phyloP scores from a whole-genome alignment of 1,140 invertebrate species.

The Drosophila arawakana region DNA sequence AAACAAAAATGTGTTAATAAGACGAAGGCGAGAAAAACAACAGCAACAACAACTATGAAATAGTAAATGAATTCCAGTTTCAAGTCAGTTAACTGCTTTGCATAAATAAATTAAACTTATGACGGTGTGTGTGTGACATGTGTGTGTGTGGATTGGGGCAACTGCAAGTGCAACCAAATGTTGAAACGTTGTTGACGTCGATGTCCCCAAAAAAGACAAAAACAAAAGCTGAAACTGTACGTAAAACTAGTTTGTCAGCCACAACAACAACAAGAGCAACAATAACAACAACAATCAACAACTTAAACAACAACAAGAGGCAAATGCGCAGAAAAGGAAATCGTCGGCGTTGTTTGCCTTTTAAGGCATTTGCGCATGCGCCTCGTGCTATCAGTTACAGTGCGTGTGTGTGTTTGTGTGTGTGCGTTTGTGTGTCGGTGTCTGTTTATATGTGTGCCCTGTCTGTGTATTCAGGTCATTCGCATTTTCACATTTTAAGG shows the following conservation, averaged over 20 bases:
- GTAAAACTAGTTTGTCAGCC: slow-evolving; percentile 74
- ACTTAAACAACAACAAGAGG: slow-evolving; percentile 34
- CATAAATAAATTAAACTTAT: slow-evolving; percentile 62
- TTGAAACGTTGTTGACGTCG: slow-evolving; percentile 28
- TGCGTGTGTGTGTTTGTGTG: slow-evolving; percentile 26
- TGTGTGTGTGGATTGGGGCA: slow-evolving; percentile 51
- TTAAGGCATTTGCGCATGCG: slow-evolving; percentile 71
- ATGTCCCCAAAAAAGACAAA: slow-evolving; percentile 57
- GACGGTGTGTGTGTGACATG: slow-evolving; percentile 2
- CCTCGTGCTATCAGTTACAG: slow-evolving; percentile 68
- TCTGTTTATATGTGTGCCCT: slow-evolving; percentile 49
- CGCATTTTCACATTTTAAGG: slow-evolving; percentile 83
- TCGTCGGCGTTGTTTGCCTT: slow-evolving; percentile 67
- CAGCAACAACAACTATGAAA: slow-evolving; percentile 8
- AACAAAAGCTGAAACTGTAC: slow-evolving; percentile 41
- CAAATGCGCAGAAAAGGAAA: slow-evolving; percentile 76
- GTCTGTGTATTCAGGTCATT: slow-evolving; percentile 76
- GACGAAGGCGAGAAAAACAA: slow-evolving; percentile 21
- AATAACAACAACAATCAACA: slow-evolving; percentile 16
- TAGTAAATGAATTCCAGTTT: slow-evolving; percentile 44
- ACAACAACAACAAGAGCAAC: slow-evolving; percentile 25
- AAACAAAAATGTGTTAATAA: slow-evolving; percentile 73
- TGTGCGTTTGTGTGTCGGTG: slow-evolving; percentile 27
- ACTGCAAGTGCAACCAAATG: slow-evolving; percentile 64
- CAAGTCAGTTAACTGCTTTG: slow-evolving; percentile 49